Evolutionary conservation across 2,797 vertebrate genomes (phyloP), one percentile per base, ranked within the genome.

Genomic region (Oceanodroma leucorhoa): DNA sequence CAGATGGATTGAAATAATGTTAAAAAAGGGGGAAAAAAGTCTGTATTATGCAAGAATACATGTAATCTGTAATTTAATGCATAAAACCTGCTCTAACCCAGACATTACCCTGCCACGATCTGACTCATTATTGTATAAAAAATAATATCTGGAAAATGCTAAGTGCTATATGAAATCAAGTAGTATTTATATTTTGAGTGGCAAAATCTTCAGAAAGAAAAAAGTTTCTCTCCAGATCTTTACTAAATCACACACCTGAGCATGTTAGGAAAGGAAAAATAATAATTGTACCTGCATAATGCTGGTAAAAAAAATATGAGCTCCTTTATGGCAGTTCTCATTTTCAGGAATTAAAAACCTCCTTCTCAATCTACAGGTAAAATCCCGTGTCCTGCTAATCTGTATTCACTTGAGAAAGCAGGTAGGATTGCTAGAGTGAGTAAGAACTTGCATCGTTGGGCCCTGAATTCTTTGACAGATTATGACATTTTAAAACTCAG

Each of bases 31-130:
- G 11, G 4, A 0, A 2, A 6, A 10, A 27, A n/a, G 8, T 20
- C 20, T 87, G 4, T 53, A 43, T 80, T 95, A 71, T 57, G 22
- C 34, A 83, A 76, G 60, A 80, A 62, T 32, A 54, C 23, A 29
- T 43, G 24, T 81, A 71, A 70, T 79, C 43, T 94, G 36, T 54
- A 82, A 82, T 86, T 86, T 78, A 91, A 83, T 60, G 51, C 21
- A 38, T 53, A 88, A 69, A 51, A 67, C 23, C 32, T 90, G 8
- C 48, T 89, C 45, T 89, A 87, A 94, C n/a, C 24, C 45, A 85
- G 87, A 61, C 41, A 41, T 89, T 87, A 85, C 51, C 27, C 40
- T 50, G 29, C 27, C 58, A 73, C 62, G 91, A 51, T 79, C 62
- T 84, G 70, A 84, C 30, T 94, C n/a, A 62, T 83, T 65, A 48